Evolutionary conservation across 2,113 vertebrate genomes (phyloP), one percentile per base, ranked within the genome.

Genomic region (Bombycilla garrulus): DNA sequence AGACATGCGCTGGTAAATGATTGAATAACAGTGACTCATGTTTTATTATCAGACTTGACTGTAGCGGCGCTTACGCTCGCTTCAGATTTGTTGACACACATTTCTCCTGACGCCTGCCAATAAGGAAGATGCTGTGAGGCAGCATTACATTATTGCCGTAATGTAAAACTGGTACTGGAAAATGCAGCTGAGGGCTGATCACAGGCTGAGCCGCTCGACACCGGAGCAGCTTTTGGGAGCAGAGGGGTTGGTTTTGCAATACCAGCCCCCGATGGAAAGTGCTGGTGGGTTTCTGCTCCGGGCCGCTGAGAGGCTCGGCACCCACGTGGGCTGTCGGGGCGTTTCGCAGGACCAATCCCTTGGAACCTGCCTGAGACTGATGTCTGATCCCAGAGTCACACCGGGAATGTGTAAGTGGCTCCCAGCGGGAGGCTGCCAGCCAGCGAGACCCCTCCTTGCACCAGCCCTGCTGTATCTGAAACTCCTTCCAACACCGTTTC

Each of bases 301-400:
- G 11, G 22, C 29, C 11, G n/a, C 57, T 76, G 81, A n/a, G 1
- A 6, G 35, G 25, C 5, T 3, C 47, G 33, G 85, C 77, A 26
- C 11, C 62, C 4, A 0, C 10, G 1, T 0, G 6, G 40, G 10
- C 0, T 1, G 2, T 64, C 10, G 3, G 28, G 45, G 35, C 4
- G 2, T 74, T 91, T 48, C 0, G 1, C 36, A 40, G 54, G 16
- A 48, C 36, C 36, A 18, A 73, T 11, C 16, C 45, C 5, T 48
- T 24, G 40, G 25, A 40, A 50, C 25, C 29, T 36, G 26, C 24
- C 45, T 6, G 50, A 15, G 36, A 23, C 36, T 6, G 16, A 24
- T n/a, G 31, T 15, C 42, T 48, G 38, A 50, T 85, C 31, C 40
- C 23, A 29, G 35, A 23, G n/a, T 47, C 12, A 3, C 12, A 5